phyloP scores from a whole-genome alignment of 1,140 invertebrate genomes.

The Diuraphis noxia region DNA sequence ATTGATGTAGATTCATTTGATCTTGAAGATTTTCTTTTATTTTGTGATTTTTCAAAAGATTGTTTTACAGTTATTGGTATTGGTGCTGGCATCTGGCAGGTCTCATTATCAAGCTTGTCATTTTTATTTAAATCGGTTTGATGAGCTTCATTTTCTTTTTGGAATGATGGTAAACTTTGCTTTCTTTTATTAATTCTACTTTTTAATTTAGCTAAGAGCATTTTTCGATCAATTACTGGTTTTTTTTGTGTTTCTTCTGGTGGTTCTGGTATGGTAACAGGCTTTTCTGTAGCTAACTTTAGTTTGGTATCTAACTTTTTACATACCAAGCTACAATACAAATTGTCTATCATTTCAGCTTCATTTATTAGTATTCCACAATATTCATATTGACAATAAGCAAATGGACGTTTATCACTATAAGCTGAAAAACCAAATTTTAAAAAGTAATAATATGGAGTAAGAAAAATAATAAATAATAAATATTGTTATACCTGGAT shows the following conservation, averaged over 20 bases:
- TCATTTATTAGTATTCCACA: neutral
- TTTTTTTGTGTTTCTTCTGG: neutral
- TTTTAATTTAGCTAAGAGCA: neutral
- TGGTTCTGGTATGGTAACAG: neutral
- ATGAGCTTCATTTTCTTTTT: neutral
- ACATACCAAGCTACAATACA: conserved; percentile 9
- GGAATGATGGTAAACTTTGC: neutral
- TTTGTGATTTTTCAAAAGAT: neutral
- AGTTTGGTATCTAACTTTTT: neutral
- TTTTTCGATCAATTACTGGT: conserved; percentile 1
- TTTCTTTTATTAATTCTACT: conserved; percentile 42
- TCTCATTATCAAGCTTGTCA: neutral
- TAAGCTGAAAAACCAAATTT: neutral
- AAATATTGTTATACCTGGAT: neutral
- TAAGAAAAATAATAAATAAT: neutral
- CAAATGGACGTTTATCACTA: neutral
- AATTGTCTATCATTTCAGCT: neutral
- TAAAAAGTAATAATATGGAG: neutral
- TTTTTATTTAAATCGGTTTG: neutral
- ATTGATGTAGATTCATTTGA: neutral
- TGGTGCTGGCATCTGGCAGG: neutral
- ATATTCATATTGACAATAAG: neutral
- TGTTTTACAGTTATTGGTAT: neutral
- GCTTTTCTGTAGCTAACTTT: neutral
- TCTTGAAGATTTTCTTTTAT: neutral